phyloP scores from a whole-genome alignment of 1,140 invertebrate species.

The Latrodectus geometricus region DNA sequence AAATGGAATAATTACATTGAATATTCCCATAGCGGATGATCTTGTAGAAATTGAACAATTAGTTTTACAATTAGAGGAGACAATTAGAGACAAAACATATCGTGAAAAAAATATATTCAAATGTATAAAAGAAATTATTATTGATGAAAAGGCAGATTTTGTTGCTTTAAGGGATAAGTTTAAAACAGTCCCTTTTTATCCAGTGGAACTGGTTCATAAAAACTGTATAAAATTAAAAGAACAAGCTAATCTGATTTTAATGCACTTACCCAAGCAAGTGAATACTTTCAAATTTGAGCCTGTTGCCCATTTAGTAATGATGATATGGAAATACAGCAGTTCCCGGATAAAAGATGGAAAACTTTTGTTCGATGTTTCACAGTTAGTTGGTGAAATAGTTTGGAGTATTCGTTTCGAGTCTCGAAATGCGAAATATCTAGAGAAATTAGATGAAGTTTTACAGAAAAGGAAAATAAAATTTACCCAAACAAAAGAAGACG shows the following conservation, averaged over 20 bases:
- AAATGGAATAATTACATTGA: neutral
- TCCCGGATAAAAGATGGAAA: too few relatives aligned
- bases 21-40: neutral
- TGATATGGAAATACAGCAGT: too few relatives aligned
- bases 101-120: conserved; percentile 8
- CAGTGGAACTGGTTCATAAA: neutral
- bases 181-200: neutral
- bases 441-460: neutral
- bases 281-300: too few relatives aligned
- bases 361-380: too few relatives aligned
- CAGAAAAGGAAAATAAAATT: neutral
- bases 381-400: too few relatives aligned
- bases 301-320: too few relatives aligned
- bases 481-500: neutral
- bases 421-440: too few relatives aligned
- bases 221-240: neutral
- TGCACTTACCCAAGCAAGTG: neutral
- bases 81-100: conserved; percentile 7
- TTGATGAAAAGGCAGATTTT: neutral
- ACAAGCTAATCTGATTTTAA: neutral
- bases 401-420: too few relatives aligned
- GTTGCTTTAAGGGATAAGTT: neutral
- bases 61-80: neutral
- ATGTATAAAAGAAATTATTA: neutral
- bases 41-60: conserved; percentile 2